phyloP scores from a whole-genome alignment of 1,140 invertebrate genomes.

The Protaetia brevitarsis region DNA sequence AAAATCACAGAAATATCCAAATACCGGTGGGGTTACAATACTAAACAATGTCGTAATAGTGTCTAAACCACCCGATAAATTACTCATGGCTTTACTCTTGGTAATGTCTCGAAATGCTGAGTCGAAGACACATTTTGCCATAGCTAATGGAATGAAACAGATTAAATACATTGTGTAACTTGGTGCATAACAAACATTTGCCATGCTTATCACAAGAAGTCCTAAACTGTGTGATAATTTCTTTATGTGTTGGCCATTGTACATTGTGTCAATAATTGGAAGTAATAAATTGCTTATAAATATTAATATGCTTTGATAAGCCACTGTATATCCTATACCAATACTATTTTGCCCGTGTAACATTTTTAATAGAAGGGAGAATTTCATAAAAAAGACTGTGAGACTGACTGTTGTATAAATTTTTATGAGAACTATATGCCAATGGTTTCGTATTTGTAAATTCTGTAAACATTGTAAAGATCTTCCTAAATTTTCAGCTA shows the following conservation, averaged over 20 bases:
- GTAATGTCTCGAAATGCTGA: neutral
- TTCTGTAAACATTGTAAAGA: neutral
- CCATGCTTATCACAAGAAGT: neutral
- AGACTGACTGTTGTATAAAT: neutral
- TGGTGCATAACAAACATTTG: neutral
- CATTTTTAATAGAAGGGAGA: neutral
- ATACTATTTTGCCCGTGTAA: neutral
- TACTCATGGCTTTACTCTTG: neutral
- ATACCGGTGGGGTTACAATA: slow-evolving; percentile 1
- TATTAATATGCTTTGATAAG: slow-evolving; percentile 20
- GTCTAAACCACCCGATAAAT: neutral
- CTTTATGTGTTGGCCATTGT: neutral
- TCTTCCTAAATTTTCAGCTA: neutral
- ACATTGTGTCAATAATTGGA: neutral
- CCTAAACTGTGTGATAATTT: neutral
- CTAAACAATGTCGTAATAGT: neutral
- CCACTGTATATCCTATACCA: neutral
- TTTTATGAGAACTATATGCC: slow-evolving; percentile 16
- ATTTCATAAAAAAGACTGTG: slow-evolving; percentile 24
- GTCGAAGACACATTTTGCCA: slow-evolving; percentile 12
- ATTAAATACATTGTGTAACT: slow-evolving; percentile 19
- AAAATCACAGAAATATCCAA: slow-evolving; percentile 24
- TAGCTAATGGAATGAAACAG: slow-evolving; percentile 5
- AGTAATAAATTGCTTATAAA: slow-evolving; percentile 3
- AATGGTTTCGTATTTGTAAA: neutral